Percentiles rank a stretch among this genome's conserved stretches.
Evolutionary conservation across 2,113 vertebrate species (phyloP).

Genomic region (Lepus europaeus): DNA sequence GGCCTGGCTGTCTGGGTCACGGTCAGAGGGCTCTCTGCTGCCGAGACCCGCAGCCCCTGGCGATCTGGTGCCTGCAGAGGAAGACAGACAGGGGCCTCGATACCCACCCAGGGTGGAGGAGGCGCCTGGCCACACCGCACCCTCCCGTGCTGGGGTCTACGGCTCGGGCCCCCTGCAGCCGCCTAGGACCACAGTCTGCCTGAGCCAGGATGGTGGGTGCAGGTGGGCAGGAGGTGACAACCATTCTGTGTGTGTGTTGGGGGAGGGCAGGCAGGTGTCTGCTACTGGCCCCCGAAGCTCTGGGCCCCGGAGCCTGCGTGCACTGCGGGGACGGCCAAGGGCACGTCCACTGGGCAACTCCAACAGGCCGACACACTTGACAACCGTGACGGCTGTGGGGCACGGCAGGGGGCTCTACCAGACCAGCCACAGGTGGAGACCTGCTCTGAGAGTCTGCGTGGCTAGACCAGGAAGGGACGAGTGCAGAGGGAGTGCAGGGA

Average conservation of each 20-base stretch:
- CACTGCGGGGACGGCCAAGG: accelerated
- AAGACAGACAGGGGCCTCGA: slow-evolving; percentile 13
- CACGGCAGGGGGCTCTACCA: accelerated
- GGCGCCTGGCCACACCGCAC: accelerated
- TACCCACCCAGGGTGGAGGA: accelerated
- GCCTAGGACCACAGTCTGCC: background rate
- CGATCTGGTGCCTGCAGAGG: slow-evolving; percentile 87
- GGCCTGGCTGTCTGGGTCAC: slow-evolving; percentile 81
- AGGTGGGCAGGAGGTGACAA: background rate
- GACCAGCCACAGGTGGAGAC: background rate
- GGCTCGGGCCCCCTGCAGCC: background rate
- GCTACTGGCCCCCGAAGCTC: too few species aligned
- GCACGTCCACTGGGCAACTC: accelerated
- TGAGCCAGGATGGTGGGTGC: background rate
- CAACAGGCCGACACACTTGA: background rate
- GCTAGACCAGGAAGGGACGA: too few species aligned
- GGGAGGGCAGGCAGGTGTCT: background rate
- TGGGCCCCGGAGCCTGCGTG: accelerated
- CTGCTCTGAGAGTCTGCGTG: background rate
- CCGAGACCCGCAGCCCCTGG: slow-evolving; percentile 78
- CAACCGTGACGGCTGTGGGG: accelerated
- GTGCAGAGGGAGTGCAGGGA: background rate
- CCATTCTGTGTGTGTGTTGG: background rate
- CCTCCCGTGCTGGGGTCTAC: background rate
- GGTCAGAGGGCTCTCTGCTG: slow-evolving; percentile 80